These are phyloP conservation scores for Furnarius figulus DNA, from an alignment of 2,113 vertebrate genomes.

Conservation along the genomic window DNA sequence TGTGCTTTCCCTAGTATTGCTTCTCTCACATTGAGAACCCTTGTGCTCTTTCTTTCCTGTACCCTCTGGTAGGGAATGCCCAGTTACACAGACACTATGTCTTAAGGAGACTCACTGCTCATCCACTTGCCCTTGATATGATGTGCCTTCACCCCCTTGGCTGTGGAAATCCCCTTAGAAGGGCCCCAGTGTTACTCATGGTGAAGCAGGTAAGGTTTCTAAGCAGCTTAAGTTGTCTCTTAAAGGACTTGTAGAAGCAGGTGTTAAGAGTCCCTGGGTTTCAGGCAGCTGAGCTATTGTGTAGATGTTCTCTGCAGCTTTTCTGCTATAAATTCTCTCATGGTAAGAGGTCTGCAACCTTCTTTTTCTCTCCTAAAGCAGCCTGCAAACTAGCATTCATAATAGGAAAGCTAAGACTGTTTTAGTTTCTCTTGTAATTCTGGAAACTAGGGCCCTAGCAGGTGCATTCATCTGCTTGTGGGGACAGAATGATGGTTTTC, in stretches of 20 bases:
- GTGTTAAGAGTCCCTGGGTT: background rate
- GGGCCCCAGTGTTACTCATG: background rate
- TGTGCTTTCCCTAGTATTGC: background rate
- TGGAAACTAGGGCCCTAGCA: background rate
- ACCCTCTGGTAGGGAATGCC: background rate
- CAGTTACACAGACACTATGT: background rate
- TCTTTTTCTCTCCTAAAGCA: background rate
- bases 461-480: background rate
- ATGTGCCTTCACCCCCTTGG: background rate
- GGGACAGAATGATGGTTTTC: background rate
- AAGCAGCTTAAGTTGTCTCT: background rate
- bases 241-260: background rate
- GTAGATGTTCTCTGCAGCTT: background rate
- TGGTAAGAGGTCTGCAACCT: background rate
- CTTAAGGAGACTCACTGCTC: background rate
- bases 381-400: background rate
- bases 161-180: background rate
- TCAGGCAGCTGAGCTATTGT: background rate
- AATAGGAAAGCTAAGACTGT: background rate
- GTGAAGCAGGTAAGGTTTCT: background rate
- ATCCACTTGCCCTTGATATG: background rate
- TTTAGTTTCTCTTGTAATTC: background rate
- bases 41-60: background rate
- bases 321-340: background rate
- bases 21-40: background rate